Percentiles rank a stretch among this genome's conserved stretches.
These are phyloP conservation scores for Paratilapia polleni DNA, from an alignment of 2,113 vertebrate genomes.

Conservation along the genomic window DNA sequence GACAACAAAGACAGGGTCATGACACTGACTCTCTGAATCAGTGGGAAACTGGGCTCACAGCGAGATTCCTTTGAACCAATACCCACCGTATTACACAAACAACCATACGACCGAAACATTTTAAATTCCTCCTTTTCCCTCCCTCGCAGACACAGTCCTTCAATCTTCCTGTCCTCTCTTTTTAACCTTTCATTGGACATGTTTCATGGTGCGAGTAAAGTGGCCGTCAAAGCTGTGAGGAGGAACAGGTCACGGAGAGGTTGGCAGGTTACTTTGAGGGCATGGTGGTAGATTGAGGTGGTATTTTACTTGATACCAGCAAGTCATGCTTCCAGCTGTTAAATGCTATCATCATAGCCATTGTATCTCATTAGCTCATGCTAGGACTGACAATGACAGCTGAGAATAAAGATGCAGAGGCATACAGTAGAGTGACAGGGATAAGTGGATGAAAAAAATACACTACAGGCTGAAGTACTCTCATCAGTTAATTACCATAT, in stretches of 20 bases:
- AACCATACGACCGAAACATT: neutral
- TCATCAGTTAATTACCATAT: neutral
- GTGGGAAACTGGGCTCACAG: neutral
- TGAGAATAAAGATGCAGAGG: neutral
- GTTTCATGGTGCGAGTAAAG: conserved; percentile 42
- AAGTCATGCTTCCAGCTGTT: conserved; percentile 16
- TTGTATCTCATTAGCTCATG: neutral
- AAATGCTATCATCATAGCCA: neutral
- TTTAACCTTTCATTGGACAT: conserved; percentile 51
- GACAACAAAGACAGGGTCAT: conserved; percentile 14
- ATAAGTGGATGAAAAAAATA: neutral
- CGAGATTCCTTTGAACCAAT: neutral
- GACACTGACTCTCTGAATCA: conserved; percentile 12
- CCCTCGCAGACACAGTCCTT: neutral
- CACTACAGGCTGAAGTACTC: neutral
- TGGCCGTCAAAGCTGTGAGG: conserved; percentile 19
- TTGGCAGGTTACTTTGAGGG: conserved; percentile 38
- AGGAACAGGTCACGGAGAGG: conserved; percentile 18
- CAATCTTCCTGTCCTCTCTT: conserved; percentile 27
- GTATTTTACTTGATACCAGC: neutral
- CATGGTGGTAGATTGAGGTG: conserved; percentile 12
- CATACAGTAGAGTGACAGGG: neutral
- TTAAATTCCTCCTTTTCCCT: neutral
- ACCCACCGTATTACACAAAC: neutral
- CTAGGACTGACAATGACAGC: neutral